phyloP scores from a whole-genome alignment of 2,797 vertebrate species.

The Coilia nasus region DNA sequence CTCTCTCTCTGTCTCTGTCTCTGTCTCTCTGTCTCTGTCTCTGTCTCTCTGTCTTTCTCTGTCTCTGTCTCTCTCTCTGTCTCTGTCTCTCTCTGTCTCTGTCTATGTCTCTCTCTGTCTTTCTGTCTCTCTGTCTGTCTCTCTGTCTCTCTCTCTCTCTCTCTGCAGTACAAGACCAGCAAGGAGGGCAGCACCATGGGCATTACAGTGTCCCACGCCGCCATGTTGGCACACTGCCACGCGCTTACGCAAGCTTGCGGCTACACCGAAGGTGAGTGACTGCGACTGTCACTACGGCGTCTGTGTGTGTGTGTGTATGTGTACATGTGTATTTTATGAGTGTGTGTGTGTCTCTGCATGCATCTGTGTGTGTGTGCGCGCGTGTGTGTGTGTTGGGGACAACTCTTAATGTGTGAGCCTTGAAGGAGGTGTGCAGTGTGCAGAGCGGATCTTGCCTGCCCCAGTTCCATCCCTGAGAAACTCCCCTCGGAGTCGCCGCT shows the following conservation, averaged over 20 bases:
- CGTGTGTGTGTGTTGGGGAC: not conserved
- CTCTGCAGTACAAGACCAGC: slow-evolving; percentile 90
- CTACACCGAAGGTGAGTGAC: slow-evolving; percentile 87
- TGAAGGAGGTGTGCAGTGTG: not conserved
- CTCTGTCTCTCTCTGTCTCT: no score
- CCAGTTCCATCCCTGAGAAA: slow-evolving; percentile 65
- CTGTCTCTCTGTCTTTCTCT: slow-evolving; percentile 4
- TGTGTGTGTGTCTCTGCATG: not conserved
- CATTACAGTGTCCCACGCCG: slow-evolving; percentile 85
- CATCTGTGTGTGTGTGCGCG: not conserved
- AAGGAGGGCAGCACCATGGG: slow-evolving; percentile 97
- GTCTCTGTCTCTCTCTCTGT: not conserved
- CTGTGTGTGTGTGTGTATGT: not conserved
- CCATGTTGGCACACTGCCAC: slow-evolving; percentile 90
- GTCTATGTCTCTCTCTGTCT: no score
- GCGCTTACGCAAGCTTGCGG: slow-evolving; percentile 90
- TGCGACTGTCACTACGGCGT: not conserved
- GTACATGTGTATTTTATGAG: not conserved
- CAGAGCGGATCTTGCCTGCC: slow-evolving; percentile 44
- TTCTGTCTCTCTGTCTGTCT: not conserved
- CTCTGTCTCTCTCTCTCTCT: slow-evolving; percentile 9
- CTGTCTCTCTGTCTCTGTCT: not conserved
- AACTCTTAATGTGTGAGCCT: not conserved
- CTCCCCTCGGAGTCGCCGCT: slow-evolving; percentile 42
- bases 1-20: slow-evolving; percentile 4